These are phyloP conservation scores for Leptinotarsa juncta DNA, from an alignment of 2,888 invertebrate genomes.

Conservation along the genomic window DNA sequence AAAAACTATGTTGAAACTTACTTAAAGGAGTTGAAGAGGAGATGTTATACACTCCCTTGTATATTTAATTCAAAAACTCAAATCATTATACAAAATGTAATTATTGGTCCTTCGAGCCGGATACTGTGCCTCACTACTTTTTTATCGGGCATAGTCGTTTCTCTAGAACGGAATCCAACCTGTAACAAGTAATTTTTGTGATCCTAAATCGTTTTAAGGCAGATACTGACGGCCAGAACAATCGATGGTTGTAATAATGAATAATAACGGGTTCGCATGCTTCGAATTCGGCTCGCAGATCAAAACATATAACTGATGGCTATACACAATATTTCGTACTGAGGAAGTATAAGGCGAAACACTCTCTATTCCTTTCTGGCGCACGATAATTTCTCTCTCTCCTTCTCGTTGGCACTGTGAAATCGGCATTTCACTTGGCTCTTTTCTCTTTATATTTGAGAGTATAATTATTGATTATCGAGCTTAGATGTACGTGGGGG, in stretches of 20 bases:
- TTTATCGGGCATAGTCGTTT: constrained; percentile 28
- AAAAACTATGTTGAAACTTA: too few species aligned
- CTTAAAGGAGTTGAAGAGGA: too few species aligned
- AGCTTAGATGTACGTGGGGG: constrained; percentile 63
- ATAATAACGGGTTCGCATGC: constrained; percentile 54
- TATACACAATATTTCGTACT: constrained; percentile 40
- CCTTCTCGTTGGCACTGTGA: constrained; percentile 55
- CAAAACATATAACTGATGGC: constrained; percentile 54
- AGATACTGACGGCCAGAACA: constrained; percentile 42
- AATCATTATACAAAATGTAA: neutral
- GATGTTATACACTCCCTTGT: neutral
- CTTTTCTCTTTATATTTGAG: constrained; percentile 71
- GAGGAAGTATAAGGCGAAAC: constrained; percentile 46
- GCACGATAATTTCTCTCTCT: constrained; percentile 48
- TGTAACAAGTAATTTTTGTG: constrained; percentile 39
- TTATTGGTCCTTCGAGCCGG: constrained; percentile 19
- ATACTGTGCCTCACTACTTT: constrained; percentile 17
- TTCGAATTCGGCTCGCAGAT: constrained; percentile 50
- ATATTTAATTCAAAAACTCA: neutral
- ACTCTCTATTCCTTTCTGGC: constrained; percentile 45
- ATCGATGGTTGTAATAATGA: constrained; percentile 51
- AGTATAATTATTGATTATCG: constrained; percentile 74
- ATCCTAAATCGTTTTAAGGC: constrained; percentile 41
- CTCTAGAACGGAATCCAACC: constrained; percentile 30
- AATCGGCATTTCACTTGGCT: constrained; percentile 63